Evolutionary conservation across 2,888 invertebrate genomes (phyloP), one percentile per base, ranked within the genome.

Genomic region (Limnephilus auricula): DNA sequence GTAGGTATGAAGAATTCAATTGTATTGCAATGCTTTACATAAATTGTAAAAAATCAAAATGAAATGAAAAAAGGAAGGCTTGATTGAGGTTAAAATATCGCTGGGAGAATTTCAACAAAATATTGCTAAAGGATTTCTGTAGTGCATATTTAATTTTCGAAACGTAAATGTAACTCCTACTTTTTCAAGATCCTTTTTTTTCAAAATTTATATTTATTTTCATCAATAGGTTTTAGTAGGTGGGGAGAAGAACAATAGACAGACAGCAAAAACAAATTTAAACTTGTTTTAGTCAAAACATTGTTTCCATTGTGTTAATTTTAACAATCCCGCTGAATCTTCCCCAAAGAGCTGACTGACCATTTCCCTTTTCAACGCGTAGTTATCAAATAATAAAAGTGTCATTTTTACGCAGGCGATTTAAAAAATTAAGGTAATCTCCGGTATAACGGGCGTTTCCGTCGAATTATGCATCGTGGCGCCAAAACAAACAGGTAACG

Each of bases 401-500:
- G 87, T 78, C 87, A 87, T 87, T 65, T 78, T 87, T 87, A 34
- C 78, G 65, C 87, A 37, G 10, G 87, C 18, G 84, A 65, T 87
- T 78, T 34, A 78, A 78, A 87, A 87, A 82, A 89, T 89, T 32
- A 89, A 89, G n/a, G 88, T 84, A 91, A 91, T 91, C 89, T 89
- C 15, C 83, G 37, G 89, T 32, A 91, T 89, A 91, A 91, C 91
- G 40, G 83, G 34, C 83, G 37, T 40, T 91, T 89, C 89, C 89
- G 83, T 30, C 83, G 84, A 89, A 91, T 91, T 91, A 89, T 91
- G 91, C 91, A 80, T 89, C 83, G 45, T 32, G 91, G 85, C 91
- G 89, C 82, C 78, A 91, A 89, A 91, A 91, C 84, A 91, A 89
- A 89, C 91, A 91, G 91, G 89, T 89, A 89, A 50, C 91, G 88